These are phyloP conservation scores for Hanleya hanleyi DNA, from an alignment of 2,888 invertebrate genomes.

Conservation along the genomic window DNA sequence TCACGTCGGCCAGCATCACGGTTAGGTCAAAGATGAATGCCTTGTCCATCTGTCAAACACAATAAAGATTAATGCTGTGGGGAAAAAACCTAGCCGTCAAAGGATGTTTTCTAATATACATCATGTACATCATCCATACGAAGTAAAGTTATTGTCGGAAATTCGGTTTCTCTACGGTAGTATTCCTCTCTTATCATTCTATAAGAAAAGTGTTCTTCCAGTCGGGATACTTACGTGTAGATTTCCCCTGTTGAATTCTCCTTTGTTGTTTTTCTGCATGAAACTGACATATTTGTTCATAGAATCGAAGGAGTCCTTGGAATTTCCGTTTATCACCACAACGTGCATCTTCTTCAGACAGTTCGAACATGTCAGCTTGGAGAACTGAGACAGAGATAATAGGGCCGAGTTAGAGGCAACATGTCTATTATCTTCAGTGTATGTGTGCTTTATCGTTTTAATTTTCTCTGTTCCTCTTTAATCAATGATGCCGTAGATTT, in stretches of 20 bases:
- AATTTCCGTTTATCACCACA: constrained; percentile 27
- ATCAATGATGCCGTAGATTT: too few species aligned
- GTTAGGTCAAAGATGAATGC: constrained; percentile 93
- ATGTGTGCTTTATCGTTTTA: too few species aligned
- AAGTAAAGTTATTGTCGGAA: too few species aligned
- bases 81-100: constrained; percentile 4
- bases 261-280: constrained; percentile 23
- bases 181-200: too few species aligned
- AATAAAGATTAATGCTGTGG: neutral
- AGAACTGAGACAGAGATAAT: constrained; percentile 35
- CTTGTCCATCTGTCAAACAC: constrained; percentile 79
- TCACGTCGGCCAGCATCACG: constrained; percentile 81
- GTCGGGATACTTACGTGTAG: constrained; percentile 34
- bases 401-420: too few species aligned
- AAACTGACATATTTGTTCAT: constrained; percentile 28
- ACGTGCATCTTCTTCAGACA: constrained; percentile 23
- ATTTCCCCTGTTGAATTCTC: constrained; percentile 14
- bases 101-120: too few species aligned
- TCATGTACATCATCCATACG: too few species aligned
- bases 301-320: neutral
- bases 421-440: too few species aligned
- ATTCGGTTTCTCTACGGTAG: too few species aligned
- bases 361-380: constrained; percentile 32
- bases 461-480: too few species aligned
- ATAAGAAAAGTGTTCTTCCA: too few species aligned